These are phyloP conservation scores for Anguilla rostrata DNA, from an alignment of 2,113 vertebrate species.

Conservation along the genomic window DNA sequence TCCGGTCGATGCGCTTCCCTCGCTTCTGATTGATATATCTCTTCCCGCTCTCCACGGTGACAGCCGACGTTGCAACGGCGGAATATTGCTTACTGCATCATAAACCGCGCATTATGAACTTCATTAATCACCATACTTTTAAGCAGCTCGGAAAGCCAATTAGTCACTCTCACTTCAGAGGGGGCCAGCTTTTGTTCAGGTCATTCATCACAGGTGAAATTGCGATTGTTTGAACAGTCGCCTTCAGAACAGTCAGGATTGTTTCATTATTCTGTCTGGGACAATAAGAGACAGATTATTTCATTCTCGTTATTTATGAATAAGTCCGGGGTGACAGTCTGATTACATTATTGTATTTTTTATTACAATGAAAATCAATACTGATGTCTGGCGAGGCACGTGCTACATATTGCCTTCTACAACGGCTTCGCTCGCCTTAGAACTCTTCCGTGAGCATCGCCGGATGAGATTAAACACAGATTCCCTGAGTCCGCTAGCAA, in stretches of 20 bases:
- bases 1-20: neutral
- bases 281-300: slow-evolving; percentile 26
- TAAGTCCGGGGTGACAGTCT: slow-evolving; percentile 13
- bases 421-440: neutral
- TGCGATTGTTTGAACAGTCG: slow-evolving; percentile 37
- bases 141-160: slow-evolving; percentile 52
- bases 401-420: neutral
- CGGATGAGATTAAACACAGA: neutral
- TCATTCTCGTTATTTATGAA: slow-evolving; percentile 27
- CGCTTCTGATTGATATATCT: slow-evolving; percentile 17
- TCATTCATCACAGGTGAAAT: slow-evolving; percentile 28
- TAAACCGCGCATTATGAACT: slow-evolving; percentile 52
- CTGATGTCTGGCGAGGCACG: neutral
- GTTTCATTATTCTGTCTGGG: slow-evolving; percentile 5
- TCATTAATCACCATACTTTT: slow-evolving; percentile 55
- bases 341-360: slow-evolving; percentile 19
- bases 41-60: slow-evolving; percentile 21
- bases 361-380: neutral
- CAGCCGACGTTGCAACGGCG: slow-evolving; percentile 18
- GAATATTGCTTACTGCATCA: slow-evolving; percentile 47
- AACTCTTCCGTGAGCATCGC: neutral
- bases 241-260: slow-evolving; percentile 31
- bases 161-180: slow-evolving; percentile 36
- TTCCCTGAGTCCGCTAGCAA: neutral
- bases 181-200: slow-evolving; percentile 25